These are phyloP conservation scores for Eumerus sabulonum DNA, from an alignment of 2,888 invertebrate genomes.

Conservation along the genomic window DNA sequence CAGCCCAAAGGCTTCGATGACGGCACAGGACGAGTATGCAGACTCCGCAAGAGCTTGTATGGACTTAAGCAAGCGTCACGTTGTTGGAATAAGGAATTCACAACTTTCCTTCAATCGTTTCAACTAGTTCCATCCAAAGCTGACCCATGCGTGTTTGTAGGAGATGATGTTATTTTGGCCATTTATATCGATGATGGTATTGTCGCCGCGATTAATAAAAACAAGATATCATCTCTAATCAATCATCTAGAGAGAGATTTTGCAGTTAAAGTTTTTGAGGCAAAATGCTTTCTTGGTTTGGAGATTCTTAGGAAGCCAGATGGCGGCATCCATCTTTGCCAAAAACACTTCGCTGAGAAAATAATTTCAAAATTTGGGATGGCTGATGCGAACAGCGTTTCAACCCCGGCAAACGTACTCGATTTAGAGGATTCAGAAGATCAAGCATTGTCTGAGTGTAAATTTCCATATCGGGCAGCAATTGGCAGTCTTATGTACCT, in stretches of 20 bases:
- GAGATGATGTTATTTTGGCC: background rate
- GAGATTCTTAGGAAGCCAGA: background rate
- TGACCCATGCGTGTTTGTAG: conserved; percentile 71
- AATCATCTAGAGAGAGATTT: background rate
- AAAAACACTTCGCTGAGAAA: background rate
- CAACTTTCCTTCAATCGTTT: conserved; percentile 65
- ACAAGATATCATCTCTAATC: background rate
- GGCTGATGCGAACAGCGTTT: background rate
- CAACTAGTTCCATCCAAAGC: conserved; percentile 63
- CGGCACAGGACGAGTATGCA: conserved; percentile 64
- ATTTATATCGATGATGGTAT: conserved; percentile 1
- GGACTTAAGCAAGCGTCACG: conserved; percentile 70
- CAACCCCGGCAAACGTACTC: background rate
- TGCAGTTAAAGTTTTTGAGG: background rate
- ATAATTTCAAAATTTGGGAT: background rate
- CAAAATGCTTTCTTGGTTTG: conserved; percentile 1
- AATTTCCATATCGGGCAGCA: conserved; percentile 41
- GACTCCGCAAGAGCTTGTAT: conserved; percentile 68
- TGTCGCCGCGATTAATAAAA: background rate
- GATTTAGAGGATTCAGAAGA: background rate
- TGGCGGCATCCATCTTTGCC: background rate
- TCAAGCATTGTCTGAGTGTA: background rate
- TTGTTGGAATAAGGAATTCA: conserved; percentile 70
- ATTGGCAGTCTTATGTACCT: conserved; percentile 48
- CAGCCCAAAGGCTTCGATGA: conserved; percentile 64